Base-by-base conservation (phyloP, 2,888 invertebrate genomes). In the Melanostoma scalare region DNA sequence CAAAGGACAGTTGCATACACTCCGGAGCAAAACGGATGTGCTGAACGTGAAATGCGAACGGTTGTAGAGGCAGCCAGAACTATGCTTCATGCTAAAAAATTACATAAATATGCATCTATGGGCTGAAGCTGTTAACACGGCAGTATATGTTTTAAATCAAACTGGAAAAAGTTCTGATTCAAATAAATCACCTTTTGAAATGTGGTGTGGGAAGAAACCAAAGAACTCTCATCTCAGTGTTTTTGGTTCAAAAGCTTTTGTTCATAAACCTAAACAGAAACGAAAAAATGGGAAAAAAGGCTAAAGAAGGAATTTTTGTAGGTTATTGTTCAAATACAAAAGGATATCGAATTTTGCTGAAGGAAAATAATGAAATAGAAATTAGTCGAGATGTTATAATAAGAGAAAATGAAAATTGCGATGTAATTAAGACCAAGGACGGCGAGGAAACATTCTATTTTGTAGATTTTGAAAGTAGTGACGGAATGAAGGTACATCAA, bases 191-290 rank as follows among this genome's bases (percentile, higher is more conserved):
- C 86, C 88, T 36, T 85, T 72, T 67, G 87, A 87, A 61, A 53
- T 86, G 10, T 87, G 61, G 61, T 44, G 20, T 44, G 20, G 46
- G 4, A 46, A 46, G 10, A 46, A 46, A 46, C 46, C 46, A 8
- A 46, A 46, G 46, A 46, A 46, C n/a, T 10, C 8, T 8, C 20
- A 60, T 48, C 36, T 75, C 2, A 86, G 86, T 44, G 86, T 88
- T 31, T 91, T 92, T 88, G 91, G 91, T 6, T 85, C 86, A 20
- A 53, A 87, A 72, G 87, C 87, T n/a, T 87, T 87, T 82, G 87
- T 86, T 8, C 88, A 89, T 60, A 81, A 30, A 50, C 4, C 50
- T 2, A 50, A 50, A 50, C 50, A 50, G 31, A 50, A 50, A 50
- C 3, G 30, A 73, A 85, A 38, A 89, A 89, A 82, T 87, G 85